Evolutionary conservation across 2,888 invertebrate genomes (phyloP), one percentile per base, ranked within the genome.

Genomic region (Aspidapion aeneum): DNA sequence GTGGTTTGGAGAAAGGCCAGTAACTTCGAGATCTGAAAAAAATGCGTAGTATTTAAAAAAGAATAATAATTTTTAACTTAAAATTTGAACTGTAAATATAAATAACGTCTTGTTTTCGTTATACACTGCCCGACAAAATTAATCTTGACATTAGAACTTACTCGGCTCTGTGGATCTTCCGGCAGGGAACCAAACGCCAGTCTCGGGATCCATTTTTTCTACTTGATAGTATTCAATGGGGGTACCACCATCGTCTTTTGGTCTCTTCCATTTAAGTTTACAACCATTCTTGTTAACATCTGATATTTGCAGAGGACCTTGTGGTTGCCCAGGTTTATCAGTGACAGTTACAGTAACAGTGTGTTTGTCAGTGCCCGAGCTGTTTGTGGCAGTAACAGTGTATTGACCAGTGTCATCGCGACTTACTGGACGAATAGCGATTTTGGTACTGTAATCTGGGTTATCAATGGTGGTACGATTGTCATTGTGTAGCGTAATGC

Each of bases 141-240:
- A n/a, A n/a, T n/a, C n/a, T n/a, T n/a, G n/a, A n/a, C n/a, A n/a
- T n/a, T n/a, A n/a, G n/a, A n/a, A 59, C 84, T 83, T 70, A 89
- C 89, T 87, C 22, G 93, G 92, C 71, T 94, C 94, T 51, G 87
- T 87, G 12, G 93, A 87, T 68, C 93, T 85, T 18, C 92, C 93
- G 74, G 93, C 93, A 1, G 94, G 94, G 68, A 93, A 87, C 94
- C 94, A 94, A 76, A 89, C 87, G 3, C 94, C 94, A 60, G 93
- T 93, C 73, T 91, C 91, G 0, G 92, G 90, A 78, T 96, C 96
- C 85, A 95, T 87, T 76, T 95, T 96, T 78, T 99, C 98, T 57
- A 99, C 89, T 78, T 97, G 91, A 82, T 97, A 99, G 77, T 96
- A 94, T 76, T 95, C 95, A 77, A 98, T 93, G 35, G 97, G 96